A percentile compares a stretch with the other conserved stretches of the same genome.
These are phyloP conservation scores for Junonia oenone DNA, from an alignment of 2,888 invertebrate species.

Conservation along the genomic window DNA sequence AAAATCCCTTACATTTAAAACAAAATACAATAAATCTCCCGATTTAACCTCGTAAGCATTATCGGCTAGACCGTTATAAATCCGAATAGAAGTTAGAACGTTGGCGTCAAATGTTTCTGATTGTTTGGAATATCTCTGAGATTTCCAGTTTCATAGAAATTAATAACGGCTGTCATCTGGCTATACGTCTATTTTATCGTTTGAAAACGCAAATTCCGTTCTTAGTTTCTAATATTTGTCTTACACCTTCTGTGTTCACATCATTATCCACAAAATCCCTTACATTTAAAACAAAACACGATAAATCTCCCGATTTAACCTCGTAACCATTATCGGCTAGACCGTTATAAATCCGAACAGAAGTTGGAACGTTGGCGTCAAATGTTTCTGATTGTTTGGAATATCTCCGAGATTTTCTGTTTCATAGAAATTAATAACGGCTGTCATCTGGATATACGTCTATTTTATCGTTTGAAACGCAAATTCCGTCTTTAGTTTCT, in stretches of 20 bases:
- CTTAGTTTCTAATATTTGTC: no score
- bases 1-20: not conserved
- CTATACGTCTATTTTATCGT: not conserved
- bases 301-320: not conserved
- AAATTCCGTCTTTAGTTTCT: not conserved
- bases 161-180: not conserved
- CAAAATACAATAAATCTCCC: not conserved
- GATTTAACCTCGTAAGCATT: slow-evolving; percentile 2
- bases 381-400: not conserved
- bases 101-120: not conserved
- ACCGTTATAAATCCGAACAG: slow-evolving; percentile 11
- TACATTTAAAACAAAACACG: not conserved
- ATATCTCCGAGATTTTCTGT: not conserved
- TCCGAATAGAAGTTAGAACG: slow-evolving; percentile 1
- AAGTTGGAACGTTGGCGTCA: not conserved
- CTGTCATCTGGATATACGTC: not conserved
- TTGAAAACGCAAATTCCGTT: not conserved
- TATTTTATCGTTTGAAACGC: not conserved
- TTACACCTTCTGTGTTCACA: no score
- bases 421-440: not conserved
- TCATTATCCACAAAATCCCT: no score
- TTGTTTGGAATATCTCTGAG: not conserved
- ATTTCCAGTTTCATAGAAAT: not conserved
- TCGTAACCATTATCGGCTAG: slow-evolving; percentile 5
- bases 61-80: slow-evolving; percentile 11